A percentile compares a stretch with the other conserved stretches of the same genome.
Evolutionary conservation across 37 sponge, comb jelly and placozoan genomes (phyloP).

Genomic region (Agelas oroides): DNA sequence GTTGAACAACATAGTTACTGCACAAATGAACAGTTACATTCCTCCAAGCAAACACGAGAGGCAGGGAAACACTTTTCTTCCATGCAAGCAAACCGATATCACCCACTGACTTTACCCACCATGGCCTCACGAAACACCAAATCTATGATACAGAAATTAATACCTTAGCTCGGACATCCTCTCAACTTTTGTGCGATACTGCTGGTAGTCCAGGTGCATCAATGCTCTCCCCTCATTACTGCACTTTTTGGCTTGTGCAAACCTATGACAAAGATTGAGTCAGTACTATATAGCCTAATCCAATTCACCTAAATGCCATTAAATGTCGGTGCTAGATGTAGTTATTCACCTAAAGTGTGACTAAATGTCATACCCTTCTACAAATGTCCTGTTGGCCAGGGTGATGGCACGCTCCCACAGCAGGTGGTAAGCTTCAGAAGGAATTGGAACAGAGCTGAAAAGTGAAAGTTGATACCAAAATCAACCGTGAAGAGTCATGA

Average conservation of each 20-base stretch:
- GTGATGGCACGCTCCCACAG: slow-evolving; percentile 73
- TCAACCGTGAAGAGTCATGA: no score
- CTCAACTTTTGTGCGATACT: slow-evolving; percentile 86
- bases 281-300: no score
- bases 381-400: slow-evolving; percentile 68
- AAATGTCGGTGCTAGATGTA: neutral
- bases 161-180: slow-evolving; percentile 73
- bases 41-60: no score
- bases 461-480: neutral
- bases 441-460: slow-evolving; percentile 53
- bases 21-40: no score
- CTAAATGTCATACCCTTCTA: slow-evolving; percentile 85
- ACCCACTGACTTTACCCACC: no score
- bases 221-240: slow-evolving; percentile 96
- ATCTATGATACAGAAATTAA: no score
- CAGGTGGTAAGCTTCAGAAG: slow-evolving; percentile 56
- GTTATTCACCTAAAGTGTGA: slow-evolving; percentile 12
- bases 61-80: no score
- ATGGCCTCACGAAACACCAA: no score
- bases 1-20: no score
- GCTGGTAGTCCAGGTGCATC: slow-evolving; percentile 97
- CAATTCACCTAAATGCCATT: no score
- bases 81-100: no score
- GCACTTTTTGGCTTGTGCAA: slow-evolving; percentile 83
- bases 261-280: slow-evolving; percentile 39